phyloP scores from a whole-genome alignment of 2,888 invertebrate species.

The Perithous albicinctus region DNA sequence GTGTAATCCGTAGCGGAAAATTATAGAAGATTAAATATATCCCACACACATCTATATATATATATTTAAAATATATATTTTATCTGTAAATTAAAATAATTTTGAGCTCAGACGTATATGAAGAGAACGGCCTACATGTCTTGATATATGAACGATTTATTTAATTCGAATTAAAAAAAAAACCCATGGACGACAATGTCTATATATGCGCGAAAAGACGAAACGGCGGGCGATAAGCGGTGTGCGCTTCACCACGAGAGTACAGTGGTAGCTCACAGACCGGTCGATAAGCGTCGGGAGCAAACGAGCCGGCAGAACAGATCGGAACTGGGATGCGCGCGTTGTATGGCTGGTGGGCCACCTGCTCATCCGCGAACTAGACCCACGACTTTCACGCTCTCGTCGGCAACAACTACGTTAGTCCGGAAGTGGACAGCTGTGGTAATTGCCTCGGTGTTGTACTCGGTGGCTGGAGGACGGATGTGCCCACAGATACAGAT shows the following conservation, averaged over 20 bases:
- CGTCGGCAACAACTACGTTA: conserved; percentile 59
- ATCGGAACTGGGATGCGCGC: conserved; percentile 44
- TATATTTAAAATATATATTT: too few relatives aligned
- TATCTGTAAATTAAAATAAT: background rate
- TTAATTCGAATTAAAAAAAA: background rate
- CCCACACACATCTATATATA: too few relatives aligned
- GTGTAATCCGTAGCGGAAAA: background rate
- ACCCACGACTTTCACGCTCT: conserved; percentile 57
- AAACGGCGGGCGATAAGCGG: conserved; percentile 49
- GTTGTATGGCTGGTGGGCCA: conserved; percentile 12
- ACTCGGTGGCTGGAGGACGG: conserved; percentile 48
- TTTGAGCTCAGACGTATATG: too few relatives aligned
- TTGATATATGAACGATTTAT: background rate
- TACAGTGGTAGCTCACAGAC: conserved; percentile 41
- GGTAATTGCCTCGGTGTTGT: conserved; percentile 61
- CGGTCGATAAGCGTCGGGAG: conserved; percentile 59
- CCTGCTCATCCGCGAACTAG: conserved; percentile 51
- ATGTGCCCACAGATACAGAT: conserved; percentile 63
- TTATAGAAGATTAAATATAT: too few relatives aligned
- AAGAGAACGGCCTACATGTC: too few relatives aligned
- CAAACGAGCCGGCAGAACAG: conserved; percentile 52
- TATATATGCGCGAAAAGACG: conserved; percentile 6
- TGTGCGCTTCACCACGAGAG: conserved; percentile 48
- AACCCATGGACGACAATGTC: background rate
- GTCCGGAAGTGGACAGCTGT: conserved; percentile 62